Percentiles rank a stretch among this genome's conserved stretches.
Evolutionary conservation across 2,797 vertebrate genomes (phyloP).

Genomic region (Clarias platycephalus): DNA sequence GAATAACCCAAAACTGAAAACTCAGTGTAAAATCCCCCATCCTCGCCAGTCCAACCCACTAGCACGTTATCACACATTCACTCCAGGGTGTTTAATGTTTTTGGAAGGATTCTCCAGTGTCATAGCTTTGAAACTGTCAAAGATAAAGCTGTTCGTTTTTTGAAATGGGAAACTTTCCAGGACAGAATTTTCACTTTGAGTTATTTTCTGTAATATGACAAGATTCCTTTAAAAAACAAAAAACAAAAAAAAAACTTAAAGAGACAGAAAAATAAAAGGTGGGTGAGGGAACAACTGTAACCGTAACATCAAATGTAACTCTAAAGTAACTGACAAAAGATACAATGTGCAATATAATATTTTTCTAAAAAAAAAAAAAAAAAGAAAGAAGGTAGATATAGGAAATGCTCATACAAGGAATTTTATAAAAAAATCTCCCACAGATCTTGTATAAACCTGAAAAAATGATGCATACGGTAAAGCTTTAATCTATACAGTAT

Average conservation of each 20-base stretch:
- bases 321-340: not conserved
- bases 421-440: not conserved
- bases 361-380: not conserved
- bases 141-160: not conserved
- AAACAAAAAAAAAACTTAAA: not conserved
- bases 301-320: not conserved
- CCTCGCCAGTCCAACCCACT: constrained; percentile 5
- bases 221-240: too few species aligned
- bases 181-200: not conserved
- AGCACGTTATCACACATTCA: not conserved
- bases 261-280: not conserved
- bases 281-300: not conserved
- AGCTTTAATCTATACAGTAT: not conserved
- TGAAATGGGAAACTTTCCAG: not conserved
- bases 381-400: not conserved
- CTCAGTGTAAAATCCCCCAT: not conserved
- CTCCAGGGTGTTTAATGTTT: not conserved
- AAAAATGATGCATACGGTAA: not conserved
- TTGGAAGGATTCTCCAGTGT: not conserved
- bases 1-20: not conserved
- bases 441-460: not conserved
- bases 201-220: not conserved
- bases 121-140: constrained; percentile 6
- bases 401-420: not conserved
- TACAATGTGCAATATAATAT: not conserved